These are phyloP conservation scores for Augiades crinisus DNA, from an alignment of 2,888 invertebrate genomes.

Conservation along the genomic window DNA sequence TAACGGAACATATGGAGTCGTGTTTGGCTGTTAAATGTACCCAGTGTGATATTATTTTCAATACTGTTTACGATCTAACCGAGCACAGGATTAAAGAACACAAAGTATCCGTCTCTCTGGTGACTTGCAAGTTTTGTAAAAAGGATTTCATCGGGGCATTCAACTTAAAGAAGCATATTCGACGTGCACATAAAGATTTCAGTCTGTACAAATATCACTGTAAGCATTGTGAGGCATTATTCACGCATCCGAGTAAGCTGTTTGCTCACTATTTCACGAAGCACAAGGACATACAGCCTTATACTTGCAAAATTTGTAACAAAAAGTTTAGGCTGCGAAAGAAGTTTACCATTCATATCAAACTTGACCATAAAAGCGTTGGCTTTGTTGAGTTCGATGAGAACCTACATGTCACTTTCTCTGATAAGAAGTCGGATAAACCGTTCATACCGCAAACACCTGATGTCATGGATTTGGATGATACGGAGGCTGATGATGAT, in stretches of 20 bases:
- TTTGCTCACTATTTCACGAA: conserved; percentile 57
- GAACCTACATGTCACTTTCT: conserved; percentile 61
- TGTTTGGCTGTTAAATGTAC: conserved; percentile 51
- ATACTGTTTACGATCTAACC: conserved; percentile 42
- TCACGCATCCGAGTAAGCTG: conserved; percentile 59
- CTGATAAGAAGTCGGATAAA: conserved; percentile 52
- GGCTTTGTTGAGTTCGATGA: conserved; percentile 67
- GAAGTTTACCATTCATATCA: conserved; percentile 63
- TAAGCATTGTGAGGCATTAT: conserved; percentile 47
- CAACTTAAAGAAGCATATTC: conserved; percentile 52
- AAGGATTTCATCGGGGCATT: conserved; percentile 51
- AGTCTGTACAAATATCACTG: conserved; percentile 63
- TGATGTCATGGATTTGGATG: neutral
- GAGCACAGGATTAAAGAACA: conserved; percentile 50
- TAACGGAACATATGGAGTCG: conserved; percentile 37
- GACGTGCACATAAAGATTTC: conserved; percentile 45
- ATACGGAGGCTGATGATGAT: neutral
- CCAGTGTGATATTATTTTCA: conserved; percentile 44
- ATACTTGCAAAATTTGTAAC: conserved; percentile 61
- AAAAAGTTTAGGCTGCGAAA: conserved; percentile 53
- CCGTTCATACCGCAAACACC: conserved; percentile 42
- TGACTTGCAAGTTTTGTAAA: conserved; percentile 51
- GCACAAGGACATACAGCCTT: conserved; percentile 59
- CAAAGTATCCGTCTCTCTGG: conserved; percentile 42
- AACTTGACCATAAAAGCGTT: conserved; percentile 53